These are phyloP conservation scores for Anolis sagrei DNA, from an alignment of 2,113 vertebrate genomes.

Conservation along the genomic window DNA sequence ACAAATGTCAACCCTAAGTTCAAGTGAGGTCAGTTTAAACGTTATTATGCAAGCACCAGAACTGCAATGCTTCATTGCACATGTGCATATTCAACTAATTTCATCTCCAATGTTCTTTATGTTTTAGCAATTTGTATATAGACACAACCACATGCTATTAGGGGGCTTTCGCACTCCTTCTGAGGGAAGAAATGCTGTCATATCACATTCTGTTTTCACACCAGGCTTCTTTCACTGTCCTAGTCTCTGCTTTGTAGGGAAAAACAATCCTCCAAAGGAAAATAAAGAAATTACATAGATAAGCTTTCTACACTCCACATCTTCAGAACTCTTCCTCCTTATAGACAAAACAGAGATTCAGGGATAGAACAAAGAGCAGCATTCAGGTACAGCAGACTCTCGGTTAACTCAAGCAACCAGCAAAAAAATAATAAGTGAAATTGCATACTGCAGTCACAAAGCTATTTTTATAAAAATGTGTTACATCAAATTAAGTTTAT, in stretches of 20 bases:
- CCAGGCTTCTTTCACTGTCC: not conserved
- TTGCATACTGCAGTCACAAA: too few species aligned
- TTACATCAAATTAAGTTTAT: too few species aligned
- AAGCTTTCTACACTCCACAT: not conserved
- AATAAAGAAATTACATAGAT: not conserved
- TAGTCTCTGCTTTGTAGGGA: not conserved
- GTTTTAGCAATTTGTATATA: conserved; percentile 22
- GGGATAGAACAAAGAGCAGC: not conserved
- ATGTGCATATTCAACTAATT: not conserved
- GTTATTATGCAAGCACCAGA: not conserved
- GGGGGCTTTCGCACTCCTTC: not conserved
- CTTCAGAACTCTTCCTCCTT: not conserved
- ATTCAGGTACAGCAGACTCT: too few species aligned
- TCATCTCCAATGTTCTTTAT: not conserved
- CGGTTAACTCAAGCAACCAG: too few species aligned
- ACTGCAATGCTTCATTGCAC: not conserved
- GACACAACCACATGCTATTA: not conserved
- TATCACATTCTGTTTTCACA: not conserved
- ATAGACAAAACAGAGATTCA: not conserved
- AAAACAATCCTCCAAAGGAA: not conserved
- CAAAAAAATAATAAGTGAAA: too few species aligned
- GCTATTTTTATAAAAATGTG: too few species aligned
- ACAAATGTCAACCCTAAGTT: not conserved
- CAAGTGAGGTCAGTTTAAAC: conserved; percentile 6
- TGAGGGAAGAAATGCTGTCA: not conserved